phyloP scores from a whole-genome alignment of 2,797 vertebrate genomes.

The Catamblyrhynchus diadema region DNA sequence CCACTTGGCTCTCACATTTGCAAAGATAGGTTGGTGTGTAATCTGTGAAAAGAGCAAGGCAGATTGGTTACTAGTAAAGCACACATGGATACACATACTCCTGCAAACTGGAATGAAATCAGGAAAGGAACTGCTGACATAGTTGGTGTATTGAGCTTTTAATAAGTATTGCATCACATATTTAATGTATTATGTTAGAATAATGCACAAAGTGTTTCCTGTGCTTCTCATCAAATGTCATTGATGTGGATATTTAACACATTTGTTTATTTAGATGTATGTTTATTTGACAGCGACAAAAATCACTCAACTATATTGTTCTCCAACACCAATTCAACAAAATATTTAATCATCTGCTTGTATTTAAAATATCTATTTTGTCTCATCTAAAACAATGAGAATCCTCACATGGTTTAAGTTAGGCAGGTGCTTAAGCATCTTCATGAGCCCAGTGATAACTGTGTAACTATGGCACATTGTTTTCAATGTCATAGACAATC shows the following conservation, averaged over 20 bases:
- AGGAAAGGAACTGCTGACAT: neutral
- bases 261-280: neutral
- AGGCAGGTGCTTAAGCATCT: conserved; percentile 30
- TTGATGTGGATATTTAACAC: neutral
- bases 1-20: neutral
- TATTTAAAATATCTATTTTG: neutral
- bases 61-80: neutral
- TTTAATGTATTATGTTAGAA: neutral
- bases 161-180: neutral
- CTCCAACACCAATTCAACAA: neutral
- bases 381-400: neutral
- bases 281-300: neutral
- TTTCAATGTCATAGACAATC: neutral
- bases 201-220: neutral
- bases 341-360: neutral
- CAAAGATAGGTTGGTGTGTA: neutral
- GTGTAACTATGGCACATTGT: neutral
- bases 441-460: neutral
- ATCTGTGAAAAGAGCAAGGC: neutral
- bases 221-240: neutral
- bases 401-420: conserved; percentile 26
- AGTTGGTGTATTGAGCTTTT: neutral
- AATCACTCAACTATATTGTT: neutral
- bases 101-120: neutral
- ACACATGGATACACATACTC: neutral